A percentile compares a stretch with the other conserved stretches of the same genome.
Conservation (phyloP, 1,140 invertebrate genomes). For the Subanguina moxae region DNA sequence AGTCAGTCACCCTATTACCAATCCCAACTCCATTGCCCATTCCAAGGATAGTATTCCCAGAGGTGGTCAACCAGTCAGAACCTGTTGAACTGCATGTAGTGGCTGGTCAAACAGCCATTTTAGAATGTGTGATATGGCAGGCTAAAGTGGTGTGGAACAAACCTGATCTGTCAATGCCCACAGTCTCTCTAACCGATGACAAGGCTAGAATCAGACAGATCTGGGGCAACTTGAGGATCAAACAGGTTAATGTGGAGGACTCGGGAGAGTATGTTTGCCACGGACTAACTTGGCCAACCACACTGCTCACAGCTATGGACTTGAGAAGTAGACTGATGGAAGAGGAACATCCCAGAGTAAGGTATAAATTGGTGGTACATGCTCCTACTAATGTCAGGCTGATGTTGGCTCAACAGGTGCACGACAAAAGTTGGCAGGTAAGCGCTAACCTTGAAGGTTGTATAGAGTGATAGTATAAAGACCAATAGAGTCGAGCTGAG, state of each 20-base stretch:
- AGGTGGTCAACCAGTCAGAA: constrained; percentile 23
- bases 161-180: constrained; percentile 36
- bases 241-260: constrained; percentile 37
- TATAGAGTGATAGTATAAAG: too few species aligned
- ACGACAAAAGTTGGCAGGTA: constrained; percentile 39
- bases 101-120: constrained; percentile 36
- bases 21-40: constrained; percentile 5
- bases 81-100: constrained; percentile 41
- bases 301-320: constrained; percentile 10
- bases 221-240: constrained; percentile 48
- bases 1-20: constrained; percentile 2
- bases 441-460: not conserved
- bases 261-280: constrained; percentile 45
- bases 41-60: constrained; percentile 32
- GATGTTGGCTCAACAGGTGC: constrained; percentile 28
- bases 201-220: constrained; percentile 43
- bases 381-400: constrained; percentile 47
- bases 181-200: constrained; percentile 42
- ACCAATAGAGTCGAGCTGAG: too few species aligned
- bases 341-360: constrained; percentile 24
- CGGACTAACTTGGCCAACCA: constrained; percentile 20
- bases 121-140: constrained; percentile 48
- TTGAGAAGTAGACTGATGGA: constrained; percentile 16
- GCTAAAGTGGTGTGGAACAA: constrained; percentile 44
- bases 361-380: constrained; percentile 43